Evolutionary conservation across 1,140 invertebrate genomes (phyloP).

Genomic region (Forficula auricularia): DNA sequence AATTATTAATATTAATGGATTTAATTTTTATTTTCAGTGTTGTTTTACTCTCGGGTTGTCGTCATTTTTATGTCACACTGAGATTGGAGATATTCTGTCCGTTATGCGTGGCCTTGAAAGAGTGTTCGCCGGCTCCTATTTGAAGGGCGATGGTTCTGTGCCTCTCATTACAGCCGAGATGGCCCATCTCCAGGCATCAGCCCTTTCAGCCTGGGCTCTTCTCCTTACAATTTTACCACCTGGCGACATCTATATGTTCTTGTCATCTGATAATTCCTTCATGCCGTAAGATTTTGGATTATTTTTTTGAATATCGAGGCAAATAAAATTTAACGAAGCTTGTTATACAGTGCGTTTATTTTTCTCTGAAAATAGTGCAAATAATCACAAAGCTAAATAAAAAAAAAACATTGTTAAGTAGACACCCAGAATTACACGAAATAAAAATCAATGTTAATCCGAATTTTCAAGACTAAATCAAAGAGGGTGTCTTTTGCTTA

Average conservation of each 20-base stretch:
- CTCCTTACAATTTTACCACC: conserved; percentile 60
- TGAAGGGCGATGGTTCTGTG: conserved; percentile 56
- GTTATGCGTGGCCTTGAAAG: conserved; percentile 57
- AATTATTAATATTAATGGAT: too few species aligned
- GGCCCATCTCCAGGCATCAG: conserved; percentile 53
- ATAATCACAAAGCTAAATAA: too few species aligned
- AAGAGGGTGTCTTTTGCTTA: too few species aligned
- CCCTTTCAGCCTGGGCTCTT: conserved; percentile 70
- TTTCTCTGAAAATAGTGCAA: too few species aligned
- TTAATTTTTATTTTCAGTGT: conserved; percentile 45
- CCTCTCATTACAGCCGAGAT: conserved; percentile 48
- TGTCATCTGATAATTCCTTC: conserved; percentile 20
- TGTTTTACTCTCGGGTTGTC: conserved; percentile 66
- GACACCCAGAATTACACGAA: too few species aligned
- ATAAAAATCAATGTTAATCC: too few species aligned
- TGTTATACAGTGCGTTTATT: too few species aligned
- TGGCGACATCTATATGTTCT: conserved; percentile 39
- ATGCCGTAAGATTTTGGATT: conserved; percentile 32
- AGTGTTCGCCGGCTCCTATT: conserved; percentile 69
- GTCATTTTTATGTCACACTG: conserved; percentile 62
- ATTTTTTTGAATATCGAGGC: too few species aligned
- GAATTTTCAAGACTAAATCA: too few species aligned
- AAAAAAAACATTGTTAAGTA: too few species aligned
- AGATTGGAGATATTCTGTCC: conserved; percentile 47
- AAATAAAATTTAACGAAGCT: too few species aligned